Percentiles rank a stretch among this genome's conserved stretches.
Conservation (phyloP, 1,140 invertebrate genomes). For the Leucophenga varia region DNA sequence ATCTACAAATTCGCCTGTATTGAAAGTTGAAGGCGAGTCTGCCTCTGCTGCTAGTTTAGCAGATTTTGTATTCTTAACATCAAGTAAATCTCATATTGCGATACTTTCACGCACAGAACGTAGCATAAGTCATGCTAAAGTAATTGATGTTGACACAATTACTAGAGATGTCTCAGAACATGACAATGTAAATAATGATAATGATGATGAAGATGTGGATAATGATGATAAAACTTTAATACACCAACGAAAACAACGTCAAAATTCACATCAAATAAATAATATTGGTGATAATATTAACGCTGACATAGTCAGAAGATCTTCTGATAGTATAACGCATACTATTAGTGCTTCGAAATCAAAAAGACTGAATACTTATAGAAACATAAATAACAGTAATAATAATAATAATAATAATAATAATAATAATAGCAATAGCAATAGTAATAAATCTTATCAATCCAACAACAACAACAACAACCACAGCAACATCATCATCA, state of each 20-base stretch:
- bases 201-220: too few species aligned
- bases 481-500: conserved; percentile 6
- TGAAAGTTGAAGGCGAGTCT: too few species aligned
- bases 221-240: too few species aligned
- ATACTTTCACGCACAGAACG: conserved; percentile 52
- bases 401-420: conserved; percentile 7
- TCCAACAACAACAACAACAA: too few species aligned
- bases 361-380: conserved; percentile 56
- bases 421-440: conserved; percentile 8
- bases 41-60: too few species aligned
- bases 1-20: too few species aligned
- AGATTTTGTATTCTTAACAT: conserved; percentile 35
- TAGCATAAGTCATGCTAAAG: conserved; percentile 43
- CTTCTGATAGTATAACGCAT: conserved; percentile 25
- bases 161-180: too few species aligned
- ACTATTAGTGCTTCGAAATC: conserved; percentile 54
- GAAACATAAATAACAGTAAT: conserved; percentile 46
- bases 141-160: too few species aligned
- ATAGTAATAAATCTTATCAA: too few species aligned
- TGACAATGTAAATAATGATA: too few species aligned
- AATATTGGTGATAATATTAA: conserved; percentile 8
- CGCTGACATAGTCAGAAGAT: conserved; percentile 13
- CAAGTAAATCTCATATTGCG: conserved; percentile 28
- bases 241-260: conserved; percentile 20
- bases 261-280: conserved; percentile 15